These are phyloP conservation scores for Paramormyrops hopkinsi DNA, from an alignment of 2,797 vertebrate genomes.

Conservation along the genomic window DNA sequence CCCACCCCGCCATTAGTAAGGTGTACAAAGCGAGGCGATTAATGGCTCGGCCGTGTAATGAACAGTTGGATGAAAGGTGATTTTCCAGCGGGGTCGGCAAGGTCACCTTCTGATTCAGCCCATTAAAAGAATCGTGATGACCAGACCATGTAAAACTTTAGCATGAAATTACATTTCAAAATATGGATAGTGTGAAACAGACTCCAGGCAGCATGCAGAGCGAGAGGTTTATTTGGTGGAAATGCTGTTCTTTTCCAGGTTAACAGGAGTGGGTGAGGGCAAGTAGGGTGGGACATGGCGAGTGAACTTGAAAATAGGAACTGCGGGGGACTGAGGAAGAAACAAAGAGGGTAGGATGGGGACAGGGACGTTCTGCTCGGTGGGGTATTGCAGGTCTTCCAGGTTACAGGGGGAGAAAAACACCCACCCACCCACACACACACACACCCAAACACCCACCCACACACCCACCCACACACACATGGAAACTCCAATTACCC, in stretches of 20 bases:
- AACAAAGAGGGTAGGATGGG: not conserved
- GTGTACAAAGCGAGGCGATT: constrained; percentile 3
- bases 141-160: constrained; percentile 16
- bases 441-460: not conserved
- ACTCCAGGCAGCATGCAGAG: not conserved
- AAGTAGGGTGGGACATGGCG: not conserved
- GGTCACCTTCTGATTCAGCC: constrained; percentile 15
- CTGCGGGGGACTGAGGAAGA: not conserved
- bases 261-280: not conserved
- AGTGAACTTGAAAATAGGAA: not conserved
- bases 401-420: not conserved
- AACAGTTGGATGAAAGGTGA: constrained; percentile 18
- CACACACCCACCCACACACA: accelerated
- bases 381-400: not conserved
- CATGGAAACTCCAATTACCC: not conserved
- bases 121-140: constrained; percentile 16
- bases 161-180: constrained; percentile 10
- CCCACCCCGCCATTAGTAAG: constrained; percentile 8
- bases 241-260: not conserved
- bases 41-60: constrained; percentile 14
- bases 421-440: not conserved
- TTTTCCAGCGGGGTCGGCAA: not conserved
- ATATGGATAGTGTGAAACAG: not conserved
- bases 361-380: not conserved
- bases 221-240: not conserved